Evolutionary conservation across 2,113 vertebrate genomes (phyloP).

Genomic region (Brachypodius melanocephalos): DNA sequence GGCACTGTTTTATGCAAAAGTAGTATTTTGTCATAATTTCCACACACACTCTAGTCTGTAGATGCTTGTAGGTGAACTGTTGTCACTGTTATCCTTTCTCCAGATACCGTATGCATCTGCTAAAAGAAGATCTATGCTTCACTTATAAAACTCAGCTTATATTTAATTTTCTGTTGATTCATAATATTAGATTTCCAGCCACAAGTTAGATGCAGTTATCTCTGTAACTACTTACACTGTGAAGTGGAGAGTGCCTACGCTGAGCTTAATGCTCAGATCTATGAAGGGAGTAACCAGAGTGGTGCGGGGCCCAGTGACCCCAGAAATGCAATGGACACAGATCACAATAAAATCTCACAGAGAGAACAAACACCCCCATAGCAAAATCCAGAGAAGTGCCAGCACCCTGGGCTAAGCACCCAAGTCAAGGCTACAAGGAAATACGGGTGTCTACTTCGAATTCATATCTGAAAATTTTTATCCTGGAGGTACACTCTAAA

Average conservation of each 20-base stretch:
- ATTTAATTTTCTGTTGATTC: neutral
- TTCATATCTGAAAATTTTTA: fast-evolving
- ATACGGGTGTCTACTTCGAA: neutral
- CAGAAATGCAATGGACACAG: neutral
- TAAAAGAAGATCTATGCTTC: neutral
- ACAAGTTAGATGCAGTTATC: neutral
- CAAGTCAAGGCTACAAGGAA: neutral
- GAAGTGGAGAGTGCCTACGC: neutral
- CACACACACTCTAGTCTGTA: neutral
- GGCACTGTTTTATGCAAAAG: neutral
- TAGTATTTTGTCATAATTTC: neutral
- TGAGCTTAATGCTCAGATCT: neutral
- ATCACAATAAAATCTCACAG: neutral
- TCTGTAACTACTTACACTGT: neutral
- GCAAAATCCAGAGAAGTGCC: neutral
- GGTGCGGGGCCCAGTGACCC: neutral
- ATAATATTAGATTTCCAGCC: neutral
- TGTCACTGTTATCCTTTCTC: neutral
- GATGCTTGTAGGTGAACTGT: neutral
- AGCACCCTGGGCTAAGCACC: neutral
- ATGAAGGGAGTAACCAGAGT: neutral
- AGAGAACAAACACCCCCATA: neutral
- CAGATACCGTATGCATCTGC: neutral
- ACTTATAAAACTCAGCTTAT: neutral
- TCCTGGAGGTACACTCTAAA: neutral